Conservation (phyloP, 64 coral and sea anemone species). For the Anthopleura sola region DNA sequence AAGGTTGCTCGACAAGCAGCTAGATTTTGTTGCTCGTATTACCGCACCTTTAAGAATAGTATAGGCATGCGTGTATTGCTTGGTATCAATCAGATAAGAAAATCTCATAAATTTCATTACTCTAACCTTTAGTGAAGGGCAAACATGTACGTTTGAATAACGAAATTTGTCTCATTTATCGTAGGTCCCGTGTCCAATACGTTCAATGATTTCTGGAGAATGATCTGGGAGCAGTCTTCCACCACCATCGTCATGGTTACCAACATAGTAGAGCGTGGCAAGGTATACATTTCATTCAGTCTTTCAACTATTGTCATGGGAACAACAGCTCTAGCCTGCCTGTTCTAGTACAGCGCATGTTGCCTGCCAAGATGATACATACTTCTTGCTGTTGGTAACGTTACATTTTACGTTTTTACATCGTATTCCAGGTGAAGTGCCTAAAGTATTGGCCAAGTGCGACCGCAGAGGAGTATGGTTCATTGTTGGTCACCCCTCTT, state of each 20-base stretch:
- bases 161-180: neutral
- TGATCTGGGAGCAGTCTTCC: slow-evolving; percentile 61
- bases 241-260: slow-evolving; percentile 71
- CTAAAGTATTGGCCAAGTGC: slow-evolving; percentile 86
- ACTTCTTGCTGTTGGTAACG: neutral
- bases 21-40: no score
- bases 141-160: neutral
- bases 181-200: slow-evolving; percentile 64
- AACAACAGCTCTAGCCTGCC: no score
- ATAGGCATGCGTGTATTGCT: no score
- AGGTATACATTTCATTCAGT: slow-evolving; percentile 22
- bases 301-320: no score
- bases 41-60: no score
- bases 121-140: no score
- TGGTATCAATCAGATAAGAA: no score
- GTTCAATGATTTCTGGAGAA: slow-evolving; percentile 83
- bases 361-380: no score
- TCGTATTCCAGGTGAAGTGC: slow-evolving; percentile 60
- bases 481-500: slow-evolving; percentile 61
- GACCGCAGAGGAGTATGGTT: slow-evolving; percentile 79
- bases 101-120: no score
- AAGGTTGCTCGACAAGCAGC: no score
- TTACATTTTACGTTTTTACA: neutral
- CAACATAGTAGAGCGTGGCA: slow-evolving; percentile 70
- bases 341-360: no score